Evolutionary conservation across 2,113 vertebrate species (phyloP).

Genomic region (Calidris pugnax): DNA sequence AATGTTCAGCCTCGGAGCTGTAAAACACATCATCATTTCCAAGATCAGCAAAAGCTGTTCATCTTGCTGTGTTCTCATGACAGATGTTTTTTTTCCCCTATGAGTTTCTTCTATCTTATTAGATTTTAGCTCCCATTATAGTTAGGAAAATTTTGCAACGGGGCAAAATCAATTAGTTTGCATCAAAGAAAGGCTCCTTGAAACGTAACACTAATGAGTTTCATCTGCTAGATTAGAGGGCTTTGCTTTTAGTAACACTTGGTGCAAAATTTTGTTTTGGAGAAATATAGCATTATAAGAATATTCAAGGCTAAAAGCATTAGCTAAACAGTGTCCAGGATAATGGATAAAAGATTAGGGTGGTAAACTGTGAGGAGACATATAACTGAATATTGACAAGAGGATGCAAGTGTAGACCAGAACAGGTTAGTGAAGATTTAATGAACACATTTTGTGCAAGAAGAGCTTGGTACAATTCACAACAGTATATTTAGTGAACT

Average conservation of each 20-base stretch:
- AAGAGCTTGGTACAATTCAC: not conserved
- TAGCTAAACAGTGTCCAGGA: not conserved
- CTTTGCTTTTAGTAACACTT: constrained; percentile 23
- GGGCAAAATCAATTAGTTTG: constrained; percentile 47
- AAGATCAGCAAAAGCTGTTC: not conserved
- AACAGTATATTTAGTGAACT: not conserved
- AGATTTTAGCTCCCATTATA: constrained; percentile 52
- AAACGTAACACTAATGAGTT: constrained; percentile 24
- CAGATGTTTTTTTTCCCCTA: not conserved
- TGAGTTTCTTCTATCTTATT: constrained; percentile 41
- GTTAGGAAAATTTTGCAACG: constrained; percentile 17
- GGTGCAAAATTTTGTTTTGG: constrained; percentile 8
- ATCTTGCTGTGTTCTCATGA: not conserved
- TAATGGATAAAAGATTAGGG: not conserved
- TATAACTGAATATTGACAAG: not conserved
- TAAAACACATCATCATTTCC: constrained; percentile 1
- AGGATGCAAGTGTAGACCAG: not conserved
- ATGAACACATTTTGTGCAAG: not conserved
- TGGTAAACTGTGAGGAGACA: not conserved
- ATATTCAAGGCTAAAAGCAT: constrained; percentile 10
- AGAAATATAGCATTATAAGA: not conserved
- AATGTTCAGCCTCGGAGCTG: not conserved
- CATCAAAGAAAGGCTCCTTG: constrained; percentile 62
- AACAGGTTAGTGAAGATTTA: not conserved
- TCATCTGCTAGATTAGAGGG: constrained; percentile 49